Conservation (phyloP, 2,113 vertebrate genomes). For the Heterotis niloticus region DNA sequence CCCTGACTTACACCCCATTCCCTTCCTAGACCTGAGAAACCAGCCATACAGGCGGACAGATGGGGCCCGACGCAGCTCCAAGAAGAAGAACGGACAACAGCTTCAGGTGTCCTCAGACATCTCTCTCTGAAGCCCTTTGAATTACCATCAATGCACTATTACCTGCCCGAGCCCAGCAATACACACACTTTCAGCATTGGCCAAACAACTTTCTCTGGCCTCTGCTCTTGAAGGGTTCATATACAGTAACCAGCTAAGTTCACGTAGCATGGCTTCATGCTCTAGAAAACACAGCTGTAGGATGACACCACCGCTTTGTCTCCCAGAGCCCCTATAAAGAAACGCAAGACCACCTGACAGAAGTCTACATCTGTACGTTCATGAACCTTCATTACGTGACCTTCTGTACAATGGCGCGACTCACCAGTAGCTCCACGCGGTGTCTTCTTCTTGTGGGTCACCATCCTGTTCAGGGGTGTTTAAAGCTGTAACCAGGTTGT, state of each 20-base stretch:
- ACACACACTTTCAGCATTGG: constrained; percentile 14
- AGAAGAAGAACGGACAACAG: constrained; percentile 63
- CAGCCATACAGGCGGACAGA: constrained; percentile 83
- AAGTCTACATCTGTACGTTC: neutral
- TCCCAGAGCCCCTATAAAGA: neutral
- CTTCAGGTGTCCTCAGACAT: constrained; percentile 62
- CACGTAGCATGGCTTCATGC: neutral
- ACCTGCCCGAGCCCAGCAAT: constrained; percentile 26
- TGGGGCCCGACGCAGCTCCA: constrained; percentile 68
- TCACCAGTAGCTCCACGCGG: no score
- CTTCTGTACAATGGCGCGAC: no score
- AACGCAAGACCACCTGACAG: neutral
- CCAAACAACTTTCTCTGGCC: neutral
- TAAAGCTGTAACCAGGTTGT: no score
- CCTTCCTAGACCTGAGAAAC: constrained; percentile 78
- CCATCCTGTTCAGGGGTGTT: no score
- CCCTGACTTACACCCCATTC: neutral
- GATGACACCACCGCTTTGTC: neutral
- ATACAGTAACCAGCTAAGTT: neutral
- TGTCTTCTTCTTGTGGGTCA: no score
- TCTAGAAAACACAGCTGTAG: neutral
- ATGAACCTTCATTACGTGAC: no score
- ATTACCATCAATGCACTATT: no score
- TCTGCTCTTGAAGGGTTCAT: neutral
- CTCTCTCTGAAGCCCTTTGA: constrained; percentile 44